Conservation (phyloP, 2,797 vertebrate genomes). For the Diplodus sargus region DNA sequence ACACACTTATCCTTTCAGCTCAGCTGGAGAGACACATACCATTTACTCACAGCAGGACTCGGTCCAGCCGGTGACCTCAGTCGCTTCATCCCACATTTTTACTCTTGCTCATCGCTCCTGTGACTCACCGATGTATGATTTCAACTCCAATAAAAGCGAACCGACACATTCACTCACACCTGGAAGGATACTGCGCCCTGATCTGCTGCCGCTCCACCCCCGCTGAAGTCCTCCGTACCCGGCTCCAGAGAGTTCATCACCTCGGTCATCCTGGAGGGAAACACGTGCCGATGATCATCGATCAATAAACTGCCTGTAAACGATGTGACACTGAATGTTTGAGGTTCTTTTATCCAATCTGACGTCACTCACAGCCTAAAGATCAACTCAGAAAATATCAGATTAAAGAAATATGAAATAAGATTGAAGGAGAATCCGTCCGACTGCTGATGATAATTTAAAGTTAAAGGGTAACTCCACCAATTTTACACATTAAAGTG, state of each 20-base stretch:
- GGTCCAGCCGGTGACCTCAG: slow-evolving; percentile 34
- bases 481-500: no score
- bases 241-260: slow-evolving; percentile 91
- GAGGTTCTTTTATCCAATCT: no score
- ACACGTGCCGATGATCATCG: neutral
- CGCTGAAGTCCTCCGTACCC: slow-evolving; percentile 85
- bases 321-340: neutral
- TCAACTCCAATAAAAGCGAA: neutral
- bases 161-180: slow-evolving; percentile 7
- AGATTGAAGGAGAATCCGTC: no score
- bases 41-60: slow-evolving; percentile 42
- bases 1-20: slow-evolving; percentile 8
- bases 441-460: no score
- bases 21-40: slow-evolving; percentile 35
- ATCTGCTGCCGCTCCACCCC: slow-evolving; percentile 81
- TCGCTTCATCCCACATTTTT: slow-evolving; percentile 42
- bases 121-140: slow-evolving; percentile 48
- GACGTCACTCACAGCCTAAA: no score
- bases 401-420: no score
- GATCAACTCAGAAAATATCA: no score
- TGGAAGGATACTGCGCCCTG: slow-evolving; percentile 80
- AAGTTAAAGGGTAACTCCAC: no score
- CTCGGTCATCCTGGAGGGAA: slow-evolving; percentile 87
- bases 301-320: neutral
- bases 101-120: slow-evolving; percentile 43